A percentile compares a stretch with the other conserved stretches of the same genome.
phyloP scores from a whole-genome alignment of 2,797 vertebrate species.

The Onychomys torridus region DNA sequence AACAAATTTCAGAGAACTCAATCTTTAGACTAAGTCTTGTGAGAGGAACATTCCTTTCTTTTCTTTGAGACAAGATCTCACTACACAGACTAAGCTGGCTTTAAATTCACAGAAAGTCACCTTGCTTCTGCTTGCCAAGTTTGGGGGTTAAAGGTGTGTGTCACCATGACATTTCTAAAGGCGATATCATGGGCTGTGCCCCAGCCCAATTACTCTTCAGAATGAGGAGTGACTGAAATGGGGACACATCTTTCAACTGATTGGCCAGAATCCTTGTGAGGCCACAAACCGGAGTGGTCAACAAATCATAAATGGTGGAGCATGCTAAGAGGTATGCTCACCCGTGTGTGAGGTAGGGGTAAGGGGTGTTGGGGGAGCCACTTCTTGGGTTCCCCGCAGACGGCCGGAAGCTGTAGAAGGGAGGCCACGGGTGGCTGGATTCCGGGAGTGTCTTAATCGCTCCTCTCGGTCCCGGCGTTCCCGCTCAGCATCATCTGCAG shows the following conservation, averaged over 20 bases:
- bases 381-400: slow-evolving; percentile 93
- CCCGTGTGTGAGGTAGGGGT: slow-evolving; percentile 96
- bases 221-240: neutral
- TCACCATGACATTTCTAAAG: neutral
- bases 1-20: neutral
- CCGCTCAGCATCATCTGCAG: slow-evolving; percentile 94
- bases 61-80: neutral
- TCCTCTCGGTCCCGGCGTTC: slow-evolving; percentile 96
- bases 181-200: neutral
- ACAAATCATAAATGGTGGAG: neutral
- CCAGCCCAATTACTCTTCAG: neutral
- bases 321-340: slow-evolving; percentile 70
- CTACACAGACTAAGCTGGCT: neutral
- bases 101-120: neutral
- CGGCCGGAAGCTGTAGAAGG: slow-evolving; percentile 94
- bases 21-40: neutral
- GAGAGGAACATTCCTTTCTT: neutral
- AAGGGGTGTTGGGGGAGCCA: slow-evolving; percentile 92
- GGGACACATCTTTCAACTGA: neutral
- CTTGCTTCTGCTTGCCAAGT: neutral
- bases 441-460: slow-evolving; percentile 93
- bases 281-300: neutral
- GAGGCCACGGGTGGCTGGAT: slow-evolving; percentile 92
- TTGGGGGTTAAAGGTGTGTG: neutral
- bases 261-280: neutral